Evolutionary conservation across 2,113 vertebrate genomes (phyloP), one percentile per base, ranked within the genome.

Genomic region (Lanius collurio): DNA sequence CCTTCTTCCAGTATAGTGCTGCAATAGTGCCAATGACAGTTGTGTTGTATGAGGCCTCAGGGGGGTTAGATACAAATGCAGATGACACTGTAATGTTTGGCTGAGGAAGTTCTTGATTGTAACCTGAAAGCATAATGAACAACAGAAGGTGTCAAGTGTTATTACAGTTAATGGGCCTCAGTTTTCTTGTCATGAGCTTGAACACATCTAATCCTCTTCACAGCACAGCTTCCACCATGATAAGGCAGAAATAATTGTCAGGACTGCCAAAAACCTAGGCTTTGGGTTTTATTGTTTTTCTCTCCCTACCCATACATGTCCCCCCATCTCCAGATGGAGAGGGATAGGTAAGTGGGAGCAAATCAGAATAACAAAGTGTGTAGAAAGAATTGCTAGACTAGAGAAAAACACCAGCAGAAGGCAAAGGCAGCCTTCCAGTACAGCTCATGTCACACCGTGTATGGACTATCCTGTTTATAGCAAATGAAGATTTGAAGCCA

Each of bases 321-420:
- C 42, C 17, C n/a, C 22, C 31, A 5, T 37, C 71, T 83, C 71
- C 80, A 94, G 95, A 84, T 92, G 89, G 88, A 94, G 71, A 33
- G 44, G 31, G 31, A 74, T 88, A 93, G 89, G 91, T 64, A 90
- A 83, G 81, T 93, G 68, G 87, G 70, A 95, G 57, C 71, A 52
- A 49, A 71, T 57, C 52, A 42, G 88, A 95, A 92, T 76, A 96
- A 89, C 76, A 89, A 93, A 94, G 88, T 19, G 1, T 64, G 53
- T 31, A 86, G 62, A 96, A 95, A 90, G 87, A 90, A 81, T 96
- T 95, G 81, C 67, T 42, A 80, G 59, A 85, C 50, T 86, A 46
- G 56, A 94, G 76, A 97, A 97, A 97, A 96, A 94, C 90, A 97
- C 53, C 68, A 89, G 73, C 93, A 96, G 93, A 94, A 95, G 93